These are phyloP conservation scores for Andrena bucephala DNA, from an alignment of 2,888 invertebrate genomes.

Conservation along the genomic window DNA sequence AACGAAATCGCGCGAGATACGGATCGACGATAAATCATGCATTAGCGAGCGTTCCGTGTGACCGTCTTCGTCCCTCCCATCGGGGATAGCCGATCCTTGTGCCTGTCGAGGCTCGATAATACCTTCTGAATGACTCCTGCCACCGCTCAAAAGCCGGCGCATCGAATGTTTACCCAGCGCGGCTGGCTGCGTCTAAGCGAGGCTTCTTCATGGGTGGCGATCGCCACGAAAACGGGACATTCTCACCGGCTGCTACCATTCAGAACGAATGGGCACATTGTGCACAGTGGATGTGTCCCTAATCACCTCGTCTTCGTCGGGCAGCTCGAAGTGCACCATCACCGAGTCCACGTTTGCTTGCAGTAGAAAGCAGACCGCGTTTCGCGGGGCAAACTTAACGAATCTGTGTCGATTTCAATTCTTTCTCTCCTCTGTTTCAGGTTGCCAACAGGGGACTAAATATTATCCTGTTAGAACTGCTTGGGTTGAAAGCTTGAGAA, in stretches of 20 bases:
- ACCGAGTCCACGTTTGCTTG: neutral
- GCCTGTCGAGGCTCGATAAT: constrained; percentile 9
- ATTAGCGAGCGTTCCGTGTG: constrained; percentile 25
- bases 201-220: constrained; percentile 43
- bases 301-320: constrained; percentile 30
- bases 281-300: constrained; percentile 21
- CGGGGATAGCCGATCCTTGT: constrained; percentile 38
- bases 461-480: no score
- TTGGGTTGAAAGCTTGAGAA: no score
- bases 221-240: constrained; percentile 45
- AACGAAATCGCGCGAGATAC: constrained; percentile 42
- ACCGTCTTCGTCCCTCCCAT: neutral
- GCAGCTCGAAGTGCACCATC: neutral
- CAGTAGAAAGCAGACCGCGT: constrained; percentile 28
- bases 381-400: constrained; percentile 24
- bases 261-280: constrained; percentile 6
- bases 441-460: no score
- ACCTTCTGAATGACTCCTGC: constrained; percentile 26
- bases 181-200: neutral
- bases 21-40: constrained; percentile 53
- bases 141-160: constrained; percentile 2
- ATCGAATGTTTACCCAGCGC: constrained; percentile 24
- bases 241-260: constrained; percentile 32
- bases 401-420: constrained; percentile 29
- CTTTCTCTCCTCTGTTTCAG: neutral